Base-by-base conservation (phyloP, 2,113 vertebrate genomes). In the Phyllostomus discolor region DNA sequence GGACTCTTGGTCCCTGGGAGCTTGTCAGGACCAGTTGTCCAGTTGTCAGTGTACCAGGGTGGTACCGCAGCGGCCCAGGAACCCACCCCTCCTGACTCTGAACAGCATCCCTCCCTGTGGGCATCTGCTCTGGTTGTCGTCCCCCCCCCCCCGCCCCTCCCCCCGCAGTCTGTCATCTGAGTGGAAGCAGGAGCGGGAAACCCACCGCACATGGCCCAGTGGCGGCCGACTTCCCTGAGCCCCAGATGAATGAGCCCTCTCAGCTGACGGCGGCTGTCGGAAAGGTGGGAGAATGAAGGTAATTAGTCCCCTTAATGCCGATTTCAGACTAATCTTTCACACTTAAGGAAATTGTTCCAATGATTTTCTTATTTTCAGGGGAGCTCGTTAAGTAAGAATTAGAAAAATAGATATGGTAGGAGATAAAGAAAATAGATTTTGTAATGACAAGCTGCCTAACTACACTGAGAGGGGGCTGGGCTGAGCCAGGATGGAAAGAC, bases 281-380 rank as follows among this genome's bases (percentile, higher is more conserved):
- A 95, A 97, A 96, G 95, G 96, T 93, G 88, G 94, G 96, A 97
- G 96, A 98, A 97, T 92, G 95, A 86, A 94, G 88, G 95, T 73
- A 98, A 98, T 98, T 98, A 98, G 97, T 96, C 97, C 97, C 97
- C 96, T 97, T 95, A 97, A 98, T 90, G 97, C 95, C 95, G 94
- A 97, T 98, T 98, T 98, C 98, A 98, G 95, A 93, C 96, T 98
- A 97, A 98, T 98, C 97, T 98, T 98, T 98, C 98, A 97, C 98
- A 98, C 97, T 98, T 98, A 98, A 98, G 97, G 97, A 98, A 98
- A 98, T 95, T 95, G 95, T 97, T 98, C 97, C 94, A 98, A 98
- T 93, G 87, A 97, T 98, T 98, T 98, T 98, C 97, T 97, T 98
- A 98, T 98, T 98, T 98, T 97, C 97, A 98, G 96, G 98, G 95